phyloP scores from a whole-genome alignment of 2,888 invertebrate species.

The Drosophila ochracea region DNA sequence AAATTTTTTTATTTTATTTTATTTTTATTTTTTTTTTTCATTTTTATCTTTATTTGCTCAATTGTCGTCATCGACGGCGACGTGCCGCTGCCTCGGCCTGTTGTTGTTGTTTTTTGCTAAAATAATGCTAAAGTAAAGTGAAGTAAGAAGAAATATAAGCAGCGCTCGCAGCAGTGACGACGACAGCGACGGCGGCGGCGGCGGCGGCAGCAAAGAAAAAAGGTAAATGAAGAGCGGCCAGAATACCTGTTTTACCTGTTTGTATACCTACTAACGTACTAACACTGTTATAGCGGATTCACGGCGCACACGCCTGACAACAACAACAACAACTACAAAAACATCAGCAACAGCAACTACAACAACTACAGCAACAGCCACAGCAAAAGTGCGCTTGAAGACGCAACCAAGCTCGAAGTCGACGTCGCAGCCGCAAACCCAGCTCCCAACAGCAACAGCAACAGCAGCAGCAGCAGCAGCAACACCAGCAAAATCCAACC shows the following conservation, averaged over 20 bases:
- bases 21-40: conserved; percentile 43
- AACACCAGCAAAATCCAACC: conserved; percentile 10
- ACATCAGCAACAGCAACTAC: conserved; percentile 35
- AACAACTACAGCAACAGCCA: not conserved
- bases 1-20: conserved; percentile 1
- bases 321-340: conserved; percentile 45
- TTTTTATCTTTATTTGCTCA: conserved; percentile 74
- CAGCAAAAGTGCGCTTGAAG: conserved; percentile 46
- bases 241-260: conserved; percentile 85
- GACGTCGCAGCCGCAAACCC: conserved; percentile 2
- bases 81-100: conserved; percentile 34
- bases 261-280: conserved; percentile 85
- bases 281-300: conserved; percentile 85
- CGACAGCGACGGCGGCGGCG: conserved; percentile 19
- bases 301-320: conserved; percentile 73
- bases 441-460: conserved; percentile 3
- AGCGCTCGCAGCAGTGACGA: conserved; percentile 37
- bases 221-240: conserved; percentile 71
- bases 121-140: conserved; percentile 79
- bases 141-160: conserved; percentile 66
- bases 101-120: conserved; percentile 64
- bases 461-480: not conserved
- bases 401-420: conserved; percentile 41
- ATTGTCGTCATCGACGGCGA: conserved; percentile 73
- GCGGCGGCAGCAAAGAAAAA: conserved; percentile 27